A percentile compares a stretch with the other conserved stretches of the same genome.
phyloP scores from a whole-genome alignment of 37 sponge, comb jelly and placozoan species.

The Ianthella basta region DNA sequence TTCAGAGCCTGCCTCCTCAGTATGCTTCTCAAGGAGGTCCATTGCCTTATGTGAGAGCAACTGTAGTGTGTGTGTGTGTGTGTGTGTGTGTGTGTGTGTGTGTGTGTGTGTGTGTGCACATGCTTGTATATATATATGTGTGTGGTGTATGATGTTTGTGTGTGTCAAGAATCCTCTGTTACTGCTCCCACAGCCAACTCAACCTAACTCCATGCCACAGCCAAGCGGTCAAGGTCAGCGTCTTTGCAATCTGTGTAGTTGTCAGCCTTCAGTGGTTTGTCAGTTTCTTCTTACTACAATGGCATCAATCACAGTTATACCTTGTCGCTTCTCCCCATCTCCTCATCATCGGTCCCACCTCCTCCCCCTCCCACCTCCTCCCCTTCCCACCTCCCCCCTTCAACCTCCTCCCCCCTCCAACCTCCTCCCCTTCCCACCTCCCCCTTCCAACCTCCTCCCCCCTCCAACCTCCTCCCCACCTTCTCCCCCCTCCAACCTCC shows the following conservation, averaged over 20 bases:
- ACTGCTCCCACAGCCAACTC: background rate
- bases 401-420: too few species aligned
- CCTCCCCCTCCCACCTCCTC: too few species aligned
- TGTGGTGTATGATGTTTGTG: background rate
- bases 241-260: too few species aligned
- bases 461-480: too few species aligned
- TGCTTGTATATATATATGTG: slow-evolving; percentile 9
- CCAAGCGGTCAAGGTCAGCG: slow-evolving; percentile 4
- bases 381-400: too few species aligned
- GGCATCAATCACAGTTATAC: background rate
- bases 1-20: background rate
- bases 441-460: too few species aligned
- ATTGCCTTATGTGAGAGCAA: slow-evolving; percentile 5
- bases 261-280: too few species aligned
- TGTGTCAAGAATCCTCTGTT: background rate
- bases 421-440: too few species aligned
- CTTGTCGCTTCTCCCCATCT: background rate
- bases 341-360: background rate
- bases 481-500: too few species aligned
- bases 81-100: slow-evolving; percentile 38
- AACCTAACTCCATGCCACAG: background rate
- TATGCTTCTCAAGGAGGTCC: background rate
- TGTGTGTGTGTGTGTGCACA: slow-evolving; percentile 39
- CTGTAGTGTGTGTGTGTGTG: slow-evolving; percentile 27
- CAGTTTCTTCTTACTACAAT: too few species aligned